These are phyloP conservation scores for Esox lucius DNA, from an alignment of 2,797 vertebrate species.

Conservation along the genomic window DNA sequence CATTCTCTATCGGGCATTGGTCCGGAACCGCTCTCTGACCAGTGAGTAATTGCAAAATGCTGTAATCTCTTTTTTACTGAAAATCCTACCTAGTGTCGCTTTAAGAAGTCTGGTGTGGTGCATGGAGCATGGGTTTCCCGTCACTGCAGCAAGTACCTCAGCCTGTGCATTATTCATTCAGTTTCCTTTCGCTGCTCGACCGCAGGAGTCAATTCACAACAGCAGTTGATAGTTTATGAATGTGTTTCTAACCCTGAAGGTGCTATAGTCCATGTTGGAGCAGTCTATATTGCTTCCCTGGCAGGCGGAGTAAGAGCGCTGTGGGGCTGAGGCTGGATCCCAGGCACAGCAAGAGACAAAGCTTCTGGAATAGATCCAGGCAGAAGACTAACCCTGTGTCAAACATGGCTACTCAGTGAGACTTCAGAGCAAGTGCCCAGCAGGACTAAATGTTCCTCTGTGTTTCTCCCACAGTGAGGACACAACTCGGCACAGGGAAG, in stretches of 20 bases:
- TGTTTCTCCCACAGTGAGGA: neutral
- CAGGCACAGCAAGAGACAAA: neutral
- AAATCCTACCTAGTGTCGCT: no score
- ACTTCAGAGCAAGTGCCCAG: neutral
- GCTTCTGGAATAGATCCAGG: neutral
- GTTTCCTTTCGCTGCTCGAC: neutral
- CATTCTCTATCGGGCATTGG: no score
- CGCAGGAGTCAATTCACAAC: neutral
- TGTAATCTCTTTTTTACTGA: no score
- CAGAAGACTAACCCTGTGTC: neutral
- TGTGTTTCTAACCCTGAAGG: neutral
- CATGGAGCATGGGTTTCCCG: no score
- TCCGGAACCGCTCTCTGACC: no score
- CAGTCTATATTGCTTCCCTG: neutral
- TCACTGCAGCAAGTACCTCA: neutral
- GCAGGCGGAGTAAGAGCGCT: neutral
- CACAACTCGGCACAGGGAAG: neutral
- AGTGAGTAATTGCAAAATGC: no score
- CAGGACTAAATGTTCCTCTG: neutral
- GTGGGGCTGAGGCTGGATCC: neutral
- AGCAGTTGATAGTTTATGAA: slow-evolving; percentile 2
- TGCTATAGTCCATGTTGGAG: neutral
- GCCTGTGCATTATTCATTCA: neutral
- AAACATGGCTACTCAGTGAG: neutral
- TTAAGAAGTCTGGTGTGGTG: no score